Conservation (phyloP, 2,113 vertebrate genomes). For the Zosterops hypoxanthus region DNA sequence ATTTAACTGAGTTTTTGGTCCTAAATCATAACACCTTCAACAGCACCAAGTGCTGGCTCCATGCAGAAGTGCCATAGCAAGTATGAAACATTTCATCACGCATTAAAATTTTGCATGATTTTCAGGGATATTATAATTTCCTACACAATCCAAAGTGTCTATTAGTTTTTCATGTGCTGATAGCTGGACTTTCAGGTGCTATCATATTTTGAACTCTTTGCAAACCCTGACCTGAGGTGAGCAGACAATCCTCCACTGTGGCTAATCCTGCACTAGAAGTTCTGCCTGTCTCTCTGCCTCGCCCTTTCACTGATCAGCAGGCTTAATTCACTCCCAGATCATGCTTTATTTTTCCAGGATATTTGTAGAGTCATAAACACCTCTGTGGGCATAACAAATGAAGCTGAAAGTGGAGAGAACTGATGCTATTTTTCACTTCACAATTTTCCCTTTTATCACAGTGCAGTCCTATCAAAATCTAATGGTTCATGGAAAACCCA, state of each 20-base stretch:
- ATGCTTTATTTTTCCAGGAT: neutral
- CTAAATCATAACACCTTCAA: neutral
- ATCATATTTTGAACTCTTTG: neutral
- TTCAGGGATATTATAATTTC: neutral
- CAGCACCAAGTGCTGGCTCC: neutral
- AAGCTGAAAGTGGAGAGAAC: neutral
- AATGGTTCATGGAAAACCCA: neutral
- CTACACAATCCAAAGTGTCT: neutral
- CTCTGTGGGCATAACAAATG: neutral
- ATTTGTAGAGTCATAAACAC: neutral
- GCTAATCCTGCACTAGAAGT: neutral
- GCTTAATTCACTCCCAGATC: neutral
- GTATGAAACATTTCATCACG: neutral
- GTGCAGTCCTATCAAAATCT: neutral
- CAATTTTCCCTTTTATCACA: neutral
- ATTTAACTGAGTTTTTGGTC: neutral
- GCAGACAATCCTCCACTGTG: neutral
- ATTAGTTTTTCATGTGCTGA: neutral
- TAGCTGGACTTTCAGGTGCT: neutral
- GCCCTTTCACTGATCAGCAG: neutral
- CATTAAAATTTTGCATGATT: neutral
- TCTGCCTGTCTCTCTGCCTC: neutral
- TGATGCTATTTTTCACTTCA: neutral
- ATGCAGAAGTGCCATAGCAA: neutral
- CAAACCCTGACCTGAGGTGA: neutral